Evolutionary conservation across 64 coral and sea anemone species (phyloP).

Genomic region (Catalaphyllia jardinei): DNA sequence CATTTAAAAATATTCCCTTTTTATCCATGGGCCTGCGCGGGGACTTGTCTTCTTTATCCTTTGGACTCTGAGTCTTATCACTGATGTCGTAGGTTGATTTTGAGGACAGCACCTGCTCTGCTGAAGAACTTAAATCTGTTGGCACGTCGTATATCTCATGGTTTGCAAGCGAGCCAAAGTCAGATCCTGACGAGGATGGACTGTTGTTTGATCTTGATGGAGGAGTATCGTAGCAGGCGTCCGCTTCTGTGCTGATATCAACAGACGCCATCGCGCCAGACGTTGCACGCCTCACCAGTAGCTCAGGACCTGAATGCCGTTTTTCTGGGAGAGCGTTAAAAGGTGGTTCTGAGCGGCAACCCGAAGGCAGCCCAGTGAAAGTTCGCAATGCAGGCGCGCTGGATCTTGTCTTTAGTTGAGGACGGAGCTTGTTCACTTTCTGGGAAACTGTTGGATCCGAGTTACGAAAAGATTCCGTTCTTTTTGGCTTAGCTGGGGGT

Average conservation of each 20-base stretch:
- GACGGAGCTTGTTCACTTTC: not conserved
- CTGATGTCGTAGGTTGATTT: not conserved
- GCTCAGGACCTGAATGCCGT: slow-evolving; percentile 18
- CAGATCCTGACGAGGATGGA: slow-evolving; percentile 9
- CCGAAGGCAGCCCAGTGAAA: not conserved
- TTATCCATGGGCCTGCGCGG: slow-evolving; percentile 32
- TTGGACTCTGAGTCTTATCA: not conserved
- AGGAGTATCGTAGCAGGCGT: not conserved
- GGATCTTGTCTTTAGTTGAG: not conserved
- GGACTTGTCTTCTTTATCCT: not conserved
- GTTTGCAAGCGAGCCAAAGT: not conserved
- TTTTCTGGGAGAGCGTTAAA: not conserved
- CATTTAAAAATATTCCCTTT: slow-evolving; percentile 83
- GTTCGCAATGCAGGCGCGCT: slow-evolving; percentile 1
- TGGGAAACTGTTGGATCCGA: slow-evolving; percentile 21
- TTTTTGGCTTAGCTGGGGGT: not conserved
- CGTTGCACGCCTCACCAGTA: not conserved
- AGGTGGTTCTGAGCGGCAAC: no score
- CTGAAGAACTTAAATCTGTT: not conserved
- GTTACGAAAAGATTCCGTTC: no score
- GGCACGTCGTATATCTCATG: not conserved
- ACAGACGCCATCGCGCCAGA: not conserved
- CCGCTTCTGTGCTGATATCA: not conserved
- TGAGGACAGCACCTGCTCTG: not conserved
- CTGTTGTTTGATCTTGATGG: slow-evolving; percentile 12